Percentiles rank a stretch among this genome's conserved stretches.
Evolutionary conservation across 2,888 invertebrate species (phyloP).

Genomic region (Coelopa pilipes): DNA sequence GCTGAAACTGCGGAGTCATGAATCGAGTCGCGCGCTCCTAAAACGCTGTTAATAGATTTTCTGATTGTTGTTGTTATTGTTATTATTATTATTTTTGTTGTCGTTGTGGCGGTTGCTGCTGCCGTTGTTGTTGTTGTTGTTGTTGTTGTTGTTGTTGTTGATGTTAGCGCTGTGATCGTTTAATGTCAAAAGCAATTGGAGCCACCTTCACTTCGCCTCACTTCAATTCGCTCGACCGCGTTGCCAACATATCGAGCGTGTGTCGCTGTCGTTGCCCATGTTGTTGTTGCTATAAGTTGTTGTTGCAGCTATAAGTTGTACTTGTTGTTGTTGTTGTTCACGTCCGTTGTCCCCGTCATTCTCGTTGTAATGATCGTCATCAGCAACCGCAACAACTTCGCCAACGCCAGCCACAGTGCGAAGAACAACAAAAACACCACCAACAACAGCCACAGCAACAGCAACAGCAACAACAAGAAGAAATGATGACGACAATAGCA

Average conservation of each 20-base stretch:
- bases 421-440: background rate
- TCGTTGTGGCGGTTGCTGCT: slow-evolving; percentile 1
- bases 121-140: slow-evolving; percentile 17
- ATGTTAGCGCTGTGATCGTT: slow-evolving; percentile 26
- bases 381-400: background rate
- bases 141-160: background rate
- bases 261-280: slow-evolving; percentile 1
- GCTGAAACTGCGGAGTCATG: background rate
- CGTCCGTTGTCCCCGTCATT: slow-evolving; percentile 26
- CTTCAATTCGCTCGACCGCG: background rate
- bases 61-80: background rate
- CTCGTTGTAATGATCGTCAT: slow-evolving; percentile 11
- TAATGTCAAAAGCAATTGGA: slow-evolving; percentile 30
- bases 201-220: slow-evolving; percentile 21
- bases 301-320: background rate
- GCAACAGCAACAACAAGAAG: slow-evolving; percentile 1
- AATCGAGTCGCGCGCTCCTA: slow-evolving; percentile 20
- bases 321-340: slow-evolving; percentile 4
- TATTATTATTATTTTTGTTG: background rate
- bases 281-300: background rate
- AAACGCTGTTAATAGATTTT: slow-evolving; percentile 29
- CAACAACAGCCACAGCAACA: slow-evolving; percentile 1
- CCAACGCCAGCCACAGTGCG: slow-evolving; percentile 15
- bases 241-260: slow-evolving; percentile 20
- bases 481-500: slow-evolving; percentile 6